Evolutionary conservation across 2,113 vertebrate species (phyloP), one percentile per base, ranked within the genome.

Genomic region (Puffinus mauretanicus): DNA sequence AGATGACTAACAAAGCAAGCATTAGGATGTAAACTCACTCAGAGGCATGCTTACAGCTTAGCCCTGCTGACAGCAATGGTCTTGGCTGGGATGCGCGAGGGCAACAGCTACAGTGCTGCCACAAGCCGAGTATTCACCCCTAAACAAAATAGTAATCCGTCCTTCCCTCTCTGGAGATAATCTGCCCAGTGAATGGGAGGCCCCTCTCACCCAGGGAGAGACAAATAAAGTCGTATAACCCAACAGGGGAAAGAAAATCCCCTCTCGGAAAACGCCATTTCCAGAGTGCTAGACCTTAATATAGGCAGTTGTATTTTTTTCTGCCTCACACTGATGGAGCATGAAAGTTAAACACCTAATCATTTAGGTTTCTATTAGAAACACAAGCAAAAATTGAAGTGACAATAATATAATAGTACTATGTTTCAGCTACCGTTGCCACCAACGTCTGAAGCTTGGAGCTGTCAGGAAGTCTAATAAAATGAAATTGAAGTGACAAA

Each of bases 351-450:
- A 97, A 87, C 51, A 84, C 24, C 70, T 85, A 47, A 93, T 94
- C 36, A 77, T 88, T 94, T 94, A 92, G 46, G 65, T 88, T 95
- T 86, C 76, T 81, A 32, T 86, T 91, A 97, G 93, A 92, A 92
- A 76, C 58, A 83, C 20, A 44, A 67, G 70, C 21, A 71, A 94
- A 96, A 90, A 75, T 71, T 44, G 89, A 88, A 96, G 57, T 79
- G 86, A 95, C 86, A 92, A 82, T 76, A 78, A 70, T 80, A 76
- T 80, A 95, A 92, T 67, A 77, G 44, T 24, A 21, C 36, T 55
- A 4, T 27, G 30, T 57, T 93, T 90, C 84, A 93, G 64, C 75
- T 64, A 57, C 65, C 3, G 6, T 77, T 90, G 76, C 69, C 66
- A 75, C 76, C 4, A 1, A 55, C 46, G 58, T 90, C 85, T 78